These are phyloP conservation scores for Semibalanus balanoides DNA, from an alignment of 1,140 invertebrate genomes.

Conservation along the genomic window DNA sequence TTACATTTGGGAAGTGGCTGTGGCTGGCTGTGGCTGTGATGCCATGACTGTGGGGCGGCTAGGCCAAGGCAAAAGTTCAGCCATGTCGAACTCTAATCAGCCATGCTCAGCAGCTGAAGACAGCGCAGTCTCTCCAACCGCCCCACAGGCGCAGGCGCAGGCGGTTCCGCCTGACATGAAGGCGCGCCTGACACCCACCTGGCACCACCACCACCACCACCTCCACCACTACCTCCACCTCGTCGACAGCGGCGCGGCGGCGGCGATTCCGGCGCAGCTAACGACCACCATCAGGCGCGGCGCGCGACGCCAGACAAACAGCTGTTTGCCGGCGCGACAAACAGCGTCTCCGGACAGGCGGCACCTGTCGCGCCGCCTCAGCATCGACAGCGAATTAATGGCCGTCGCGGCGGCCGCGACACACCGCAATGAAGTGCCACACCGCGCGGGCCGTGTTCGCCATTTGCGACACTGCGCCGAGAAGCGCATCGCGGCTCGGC, in stretches of 20 bases:
- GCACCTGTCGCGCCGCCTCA: background rate
- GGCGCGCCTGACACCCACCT: background rate
- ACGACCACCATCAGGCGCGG: background rate
- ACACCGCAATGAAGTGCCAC: background rate
- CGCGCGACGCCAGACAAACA: background rate
- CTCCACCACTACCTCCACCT: too few species aligned
- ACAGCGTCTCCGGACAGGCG: background rate
- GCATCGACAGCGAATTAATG: background rate
- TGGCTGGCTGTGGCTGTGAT: too few species aligned
- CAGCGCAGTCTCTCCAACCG: too few species aligned
- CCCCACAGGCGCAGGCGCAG: too few species aligned
- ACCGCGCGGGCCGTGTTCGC: background rate
- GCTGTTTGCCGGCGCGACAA: background rate
- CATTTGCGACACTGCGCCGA: background rate
- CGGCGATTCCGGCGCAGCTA: background rate
- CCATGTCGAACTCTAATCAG: too few species aligned
- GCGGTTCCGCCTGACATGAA: too few species aligned
- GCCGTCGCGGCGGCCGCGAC: background rate
- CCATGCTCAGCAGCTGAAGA: too few species aligned
- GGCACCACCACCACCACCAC: background rate
- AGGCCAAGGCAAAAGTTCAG: too few species aligned
- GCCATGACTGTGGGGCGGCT: too few species aligned
- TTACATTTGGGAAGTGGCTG: too few species aligned
- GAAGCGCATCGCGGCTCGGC: too few species aligned
- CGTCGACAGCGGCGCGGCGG: background rate